Evolutionary conservation across 2,113 vertebrate species (phyloP).

Genomic region (Cathartes aura): DNA sequence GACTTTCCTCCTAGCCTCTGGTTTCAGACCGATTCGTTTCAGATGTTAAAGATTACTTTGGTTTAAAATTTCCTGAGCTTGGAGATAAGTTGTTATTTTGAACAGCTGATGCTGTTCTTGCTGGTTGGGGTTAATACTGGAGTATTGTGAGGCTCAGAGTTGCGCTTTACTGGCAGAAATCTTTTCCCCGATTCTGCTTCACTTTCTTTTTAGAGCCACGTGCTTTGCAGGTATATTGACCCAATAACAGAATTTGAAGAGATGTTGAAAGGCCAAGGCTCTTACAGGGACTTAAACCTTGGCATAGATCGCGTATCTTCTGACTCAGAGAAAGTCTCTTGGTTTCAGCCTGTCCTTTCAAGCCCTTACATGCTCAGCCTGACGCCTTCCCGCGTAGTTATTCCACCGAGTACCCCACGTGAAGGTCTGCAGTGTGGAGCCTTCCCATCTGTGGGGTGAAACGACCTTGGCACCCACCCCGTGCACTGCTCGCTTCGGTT

Average conservation of each 20-base stretch:
- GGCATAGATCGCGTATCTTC: neutral
- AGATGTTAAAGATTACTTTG: neutral
- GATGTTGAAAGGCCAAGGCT: neutral
- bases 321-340: neutral
- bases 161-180: neutral
- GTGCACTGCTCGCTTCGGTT: fast-evolving
- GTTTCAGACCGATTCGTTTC: fast-evolving
- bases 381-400: fast-evolving
- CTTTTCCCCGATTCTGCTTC: neutral
- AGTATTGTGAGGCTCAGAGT: neutral
- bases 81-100: neutral
- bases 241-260: neutral
- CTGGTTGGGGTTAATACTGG: neutral
- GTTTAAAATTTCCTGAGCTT: neutral
- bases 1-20: neutral
- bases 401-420: neutral
- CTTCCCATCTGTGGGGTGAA: neutral
- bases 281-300: neutral
- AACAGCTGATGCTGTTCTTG: neutral
- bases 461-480: fast-evolving
- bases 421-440: neutral
- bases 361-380: neutral
- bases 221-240: neutral
- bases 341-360: neutral
- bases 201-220: neutral